These are phyloP conservation scores for Callipepla californica DNA, from an alignment of 2,113 vertebrate genomes.

Conservation along the genomic window DNA sequence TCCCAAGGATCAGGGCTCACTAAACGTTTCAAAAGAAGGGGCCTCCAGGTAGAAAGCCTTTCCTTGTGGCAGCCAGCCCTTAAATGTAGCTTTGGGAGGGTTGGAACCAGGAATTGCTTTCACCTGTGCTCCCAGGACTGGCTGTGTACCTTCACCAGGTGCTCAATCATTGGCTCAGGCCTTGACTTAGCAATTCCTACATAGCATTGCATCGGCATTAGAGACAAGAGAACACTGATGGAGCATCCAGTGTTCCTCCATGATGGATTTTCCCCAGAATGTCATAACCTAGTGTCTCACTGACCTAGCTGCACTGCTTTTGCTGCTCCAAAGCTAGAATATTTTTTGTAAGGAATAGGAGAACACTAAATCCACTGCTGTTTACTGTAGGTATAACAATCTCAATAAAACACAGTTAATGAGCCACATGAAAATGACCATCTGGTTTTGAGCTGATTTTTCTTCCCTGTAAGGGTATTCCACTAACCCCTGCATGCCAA, in stretches of 20 bases:
- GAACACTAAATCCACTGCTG: not conserved
- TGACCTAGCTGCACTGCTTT: not conserved
- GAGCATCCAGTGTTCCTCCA: accelerated
- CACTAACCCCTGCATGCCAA: not conserved
- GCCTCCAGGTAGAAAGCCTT: too few species aligned
- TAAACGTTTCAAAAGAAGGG: too few species aligned
- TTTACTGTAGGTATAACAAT: not conserved
- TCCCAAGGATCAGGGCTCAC: too few species aligned
- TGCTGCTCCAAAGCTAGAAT: not conserved
- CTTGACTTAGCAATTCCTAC: too few species aligned
- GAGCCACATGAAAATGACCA: constrained; percentile 17
- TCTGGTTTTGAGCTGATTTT: constrained; percentile 41
- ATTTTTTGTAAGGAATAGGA: not conserved
- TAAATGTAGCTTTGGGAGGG: too few species aligned
- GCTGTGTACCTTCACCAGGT: too few species aligned
- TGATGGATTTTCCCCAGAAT: not conserved
- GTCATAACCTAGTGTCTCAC: not conserved
- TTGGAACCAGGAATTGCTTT: too few species aligned
- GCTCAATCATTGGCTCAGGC: too few species aligned
- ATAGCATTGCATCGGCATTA: not conserved
- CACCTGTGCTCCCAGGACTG: too few species aligned
- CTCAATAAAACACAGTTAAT: constrained; percentile 36
- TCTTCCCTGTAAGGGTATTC: constrained; percentile 4
- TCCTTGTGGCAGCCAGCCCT: too few species aligned
- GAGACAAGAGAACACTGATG: not conserved